phyloP scores from a whole-genome alignment of 1,140 invertebrate genomes.

The Danaus plexippus region DNA sequence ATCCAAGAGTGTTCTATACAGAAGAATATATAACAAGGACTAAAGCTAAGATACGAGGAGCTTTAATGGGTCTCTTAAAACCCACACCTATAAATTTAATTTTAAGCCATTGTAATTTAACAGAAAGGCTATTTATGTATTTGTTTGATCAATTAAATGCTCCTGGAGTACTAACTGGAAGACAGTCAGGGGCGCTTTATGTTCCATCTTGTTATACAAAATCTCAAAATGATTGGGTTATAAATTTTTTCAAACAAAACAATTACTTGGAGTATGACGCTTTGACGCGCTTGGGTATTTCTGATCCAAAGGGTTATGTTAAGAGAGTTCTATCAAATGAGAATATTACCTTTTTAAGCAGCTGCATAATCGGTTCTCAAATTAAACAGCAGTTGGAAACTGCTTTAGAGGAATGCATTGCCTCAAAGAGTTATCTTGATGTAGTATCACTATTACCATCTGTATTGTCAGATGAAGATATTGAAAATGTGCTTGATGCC shows the following conservation, averaged over 20 bases:
- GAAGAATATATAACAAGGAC: slow-evolving; percentile 89
- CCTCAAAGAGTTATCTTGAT: slow-evolving; percentile 84
- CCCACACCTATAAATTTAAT: slow-evolving; percentile 88
- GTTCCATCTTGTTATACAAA: slow-evolving; percentile 92
- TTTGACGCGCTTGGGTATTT: slow-evolving; percentile 88
- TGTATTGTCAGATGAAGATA: slow-evolving; percentile 83
- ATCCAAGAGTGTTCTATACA: slow-evolving; percentile 90
- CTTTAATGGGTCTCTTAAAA: slow-evolving; percentile 87
- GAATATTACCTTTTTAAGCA: slow-evolving; percentile 80
- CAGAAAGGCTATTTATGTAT: slow-evolving; percentile 89
- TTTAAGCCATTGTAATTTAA: slow-evolving; percentile 83
- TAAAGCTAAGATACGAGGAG: slow-evolving; percentile 88
- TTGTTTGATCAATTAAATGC: slow-evolving; percentile 78
- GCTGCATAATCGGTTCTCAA: slow-evolving; percentile 82
- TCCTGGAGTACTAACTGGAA: slow-evolving; percentile 85
- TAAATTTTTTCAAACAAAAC: slow-evolving; percentile 94
- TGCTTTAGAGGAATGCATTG: slow-evolving; percentile 87
- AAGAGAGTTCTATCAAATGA: slow-evolving; percentile 84
- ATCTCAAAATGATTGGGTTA: slow-evolving; percentile 87
- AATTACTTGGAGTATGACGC: slow-evolving; percentile 96
- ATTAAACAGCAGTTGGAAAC: slow-evolving; percentile 86
- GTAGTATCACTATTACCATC: slow-evolving; percentile 85
- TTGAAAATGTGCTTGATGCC: slow-evolving; percentile 79
- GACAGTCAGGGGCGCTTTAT: slow-evolving; percentile 84
- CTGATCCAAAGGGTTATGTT: slow-evolving; percentile 87